phyloP scores from a whole-genome alignment of 2,797 vertebrate species.

The Macrochelys suwanniensis region DNA sequence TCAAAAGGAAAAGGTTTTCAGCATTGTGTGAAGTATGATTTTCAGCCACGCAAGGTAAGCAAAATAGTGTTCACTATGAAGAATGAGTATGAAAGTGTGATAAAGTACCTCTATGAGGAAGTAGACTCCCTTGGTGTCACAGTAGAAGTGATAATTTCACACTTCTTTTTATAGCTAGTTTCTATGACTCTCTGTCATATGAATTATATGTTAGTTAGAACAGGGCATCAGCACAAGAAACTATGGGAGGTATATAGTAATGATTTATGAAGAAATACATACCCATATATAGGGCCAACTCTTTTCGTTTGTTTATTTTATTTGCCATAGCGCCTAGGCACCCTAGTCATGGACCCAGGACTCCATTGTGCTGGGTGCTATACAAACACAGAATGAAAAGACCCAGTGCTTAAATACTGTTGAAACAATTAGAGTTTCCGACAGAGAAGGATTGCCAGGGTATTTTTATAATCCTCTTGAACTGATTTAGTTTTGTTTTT shows the following conservation, averaged over 20 bases:
- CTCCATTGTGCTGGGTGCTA: no score
- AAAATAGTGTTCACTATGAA: background rate
- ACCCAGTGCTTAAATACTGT: background rate
- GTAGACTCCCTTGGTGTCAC: background rate
- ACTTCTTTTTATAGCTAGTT: background rate
- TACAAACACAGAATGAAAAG: background rate
- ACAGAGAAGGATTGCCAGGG: background rate
- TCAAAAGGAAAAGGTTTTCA: constrained; percentile 99
- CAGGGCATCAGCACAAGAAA: background rate
- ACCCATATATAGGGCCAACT: background rate
- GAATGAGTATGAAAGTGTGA: background rate
- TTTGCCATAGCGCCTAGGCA: background rate
- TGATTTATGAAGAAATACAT: background rate
- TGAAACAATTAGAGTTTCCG: background rate
- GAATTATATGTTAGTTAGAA: background rate
- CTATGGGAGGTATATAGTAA: background rate
- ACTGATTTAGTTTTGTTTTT: background rate
- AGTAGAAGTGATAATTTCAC: background rate
- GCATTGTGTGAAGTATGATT: constrained; percentile 99
- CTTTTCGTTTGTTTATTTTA: background rate
- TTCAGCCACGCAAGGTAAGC: constrained; percentile 97
- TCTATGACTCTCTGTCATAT: background rate
- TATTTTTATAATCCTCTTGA: background rate
- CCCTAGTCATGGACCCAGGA: background rate
- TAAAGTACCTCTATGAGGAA: background rate